Conservation (phyloP, 2,888 invertebrate genomes). For the Euproctis similis region DNA sequence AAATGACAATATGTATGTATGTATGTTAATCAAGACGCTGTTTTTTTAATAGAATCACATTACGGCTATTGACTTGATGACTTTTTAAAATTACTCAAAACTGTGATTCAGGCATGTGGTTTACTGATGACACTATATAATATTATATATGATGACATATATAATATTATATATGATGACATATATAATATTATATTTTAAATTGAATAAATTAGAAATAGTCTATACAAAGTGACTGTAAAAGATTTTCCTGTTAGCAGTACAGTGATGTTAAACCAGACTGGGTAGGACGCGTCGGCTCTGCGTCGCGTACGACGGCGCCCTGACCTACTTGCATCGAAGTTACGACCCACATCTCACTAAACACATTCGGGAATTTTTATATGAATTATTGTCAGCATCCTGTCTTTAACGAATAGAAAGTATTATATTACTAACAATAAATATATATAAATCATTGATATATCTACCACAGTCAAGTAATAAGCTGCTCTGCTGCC, state of each 20-base stretch:
- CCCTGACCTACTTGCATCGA: constrained; percentile 55
- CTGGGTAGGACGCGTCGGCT: constrained; percentile 18
- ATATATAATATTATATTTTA: too few species aligned
- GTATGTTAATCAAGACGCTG: too few species aligned
- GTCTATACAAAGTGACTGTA: neutral
- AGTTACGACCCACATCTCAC: constrained; percentile 49
- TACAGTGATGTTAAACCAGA: constrained; percentile 13
- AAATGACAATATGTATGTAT: too few species aligned
- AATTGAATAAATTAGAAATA: too few species aligned
- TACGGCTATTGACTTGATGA: too few species aligned
- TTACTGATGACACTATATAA: too few species aligned
- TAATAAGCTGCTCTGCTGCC: constrained; percentile 1
- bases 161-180: too few species aligned
- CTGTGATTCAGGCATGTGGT: too few species aligned
- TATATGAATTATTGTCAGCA: constrained; percentile 34
- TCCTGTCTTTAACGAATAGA: too few species aligned
- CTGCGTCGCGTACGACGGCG: constrained; percentile 20
- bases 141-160: too few species aligned
- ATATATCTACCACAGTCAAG: constrained; percentile 1
- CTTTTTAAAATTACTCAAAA: too few species aligned
- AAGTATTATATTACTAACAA: constrained; percentile 3
- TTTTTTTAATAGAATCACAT: too few species aligned
- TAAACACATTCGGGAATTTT: constrained; percentile 41
- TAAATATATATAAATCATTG: constrained; percentile 9
- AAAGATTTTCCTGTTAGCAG: constrained; percentile 29